phyloP scores from a whole-genome alignment of 1,140 invertebrate species.

The Dinoponera quadriceps region DNA sequence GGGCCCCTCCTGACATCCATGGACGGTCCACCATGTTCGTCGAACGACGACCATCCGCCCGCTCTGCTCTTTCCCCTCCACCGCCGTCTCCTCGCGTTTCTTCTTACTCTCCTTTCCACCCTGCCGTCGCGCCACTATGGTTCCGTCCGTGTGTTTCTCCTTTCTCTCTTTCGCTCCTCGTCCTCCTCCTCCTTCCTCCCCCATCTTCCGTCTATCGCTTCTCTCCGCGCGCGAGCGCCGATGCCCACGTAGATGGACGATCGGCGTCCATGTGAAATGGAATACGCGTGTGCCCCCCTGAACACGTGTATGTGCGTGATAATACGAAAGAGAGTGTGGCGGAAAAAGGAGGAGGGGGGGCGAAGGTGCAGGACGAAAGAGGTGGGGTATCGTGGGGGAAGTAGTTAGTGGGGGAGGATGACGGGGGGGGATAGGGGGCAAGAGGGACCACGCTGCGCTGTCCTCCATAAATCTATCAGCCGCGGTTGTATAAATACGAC shows the following conservation, averaged over 20 bases:
- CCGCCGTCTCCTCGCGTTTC: conserved; percentile 53
- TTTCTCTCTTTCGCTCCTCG: conserved; percentile 32
- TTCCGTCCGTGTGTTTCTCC: conserved; percentile 25
- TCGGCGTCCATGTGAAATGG: conserved; percentile 50
- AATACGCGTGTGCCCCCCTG: conserved; percentile 23
- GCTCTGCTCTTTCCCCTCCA: conserved; percentile 49
- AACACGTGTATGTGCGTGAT: conserved; percentile 56
- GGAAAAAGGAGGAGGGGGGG: conserved; percentile 49
- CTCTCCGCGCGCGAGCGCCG: not conserved
- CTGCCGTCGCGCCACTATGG: conserved; percentile 19
- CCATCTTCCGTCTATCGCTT: conserved; percentile 24
- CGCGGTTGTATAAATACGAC: conserved; percentile 86
- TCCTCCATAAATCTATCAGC: conserved; percentile 86
- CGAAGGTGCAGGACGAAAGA: conserved; percentile 70
- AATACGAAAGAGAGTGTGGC: conserved; percentile 58
- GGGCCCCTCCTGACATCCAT: conserved; percentile 74
- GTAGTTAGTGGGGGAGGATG: conserved; percentile 65
- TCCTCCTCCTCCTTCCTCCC: conserved; percentile 1
- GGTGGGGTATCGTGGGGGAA: conserved; percentile 52
- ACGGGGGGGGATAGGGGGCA: conserved; percentile 63
- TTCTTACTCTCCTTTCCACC: conserved; percentile 56
- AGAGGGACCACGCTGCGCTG: conserved; percentile 84
- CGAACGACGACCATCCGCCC: conserved; percentile 58
- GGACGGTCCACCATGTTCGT: conserved; percentile 72
- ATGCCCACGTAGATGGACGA: conserved; percentile 46